Evolutionary conservation across 2,113 vertebrate genomes (phyloP).

Genomic region (Rutilus rutilus): DNA sequence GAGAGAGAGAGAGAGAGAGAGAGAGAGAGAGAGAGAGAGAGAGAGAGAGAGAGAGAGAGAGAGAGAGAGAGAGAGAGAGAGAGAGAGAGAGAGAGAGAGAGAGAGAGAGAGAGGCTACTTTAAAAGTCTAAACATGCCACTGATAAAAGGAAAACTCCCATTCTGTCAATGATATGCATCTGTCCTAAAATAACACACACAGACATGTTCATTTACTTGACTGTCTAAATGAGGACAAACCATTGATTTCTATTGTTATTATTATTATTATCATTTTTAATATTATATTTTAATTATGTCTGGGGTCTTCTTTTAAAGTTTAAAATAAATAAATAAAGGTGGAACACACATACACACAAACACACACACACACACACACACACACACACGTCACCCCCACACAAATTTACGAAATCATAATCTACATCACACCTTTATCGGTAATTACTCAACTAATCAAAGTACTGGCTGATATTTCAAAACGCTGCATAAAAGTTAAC

Average conservation of each 20-base stretch:
- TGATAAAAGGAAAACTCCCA: conserved; percentile 58
- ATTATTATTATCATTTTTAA: not conserved
- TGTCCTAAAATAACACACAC: not conserved
- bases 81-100: not conserved
- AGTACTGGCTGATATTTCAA: not conserved
- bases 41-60: conserved; percentile 42
- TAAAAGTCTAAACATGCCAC: conserved; percentile 59
- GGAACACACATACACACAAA: too few species aligned
- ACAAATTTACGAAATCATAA: too few species aligned
- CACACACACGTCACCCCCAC: too few species aligned
- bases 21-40: conserved; percentile 9
- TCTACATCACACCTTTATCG: too few species aligned
- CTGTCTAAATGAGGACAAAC: not conserved
- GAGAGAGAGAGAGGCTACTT: conserved; percentile 35
- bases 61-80: not conserved
- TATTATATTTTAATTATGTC: not conserved
- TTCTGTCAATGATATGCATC: conserved; percentile 41
- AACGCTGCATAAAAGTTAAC: not conserved
- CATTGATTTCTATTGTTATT: not conserved
- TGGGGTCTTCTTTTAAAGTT: too few species aligned
- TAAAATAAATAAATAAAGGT: too few species aligned
- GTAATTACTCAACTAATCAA: not conserved
- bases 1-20: not conserved
- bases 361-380: too few species aligned
- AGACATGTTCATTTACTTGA: not conserved